Conservation (phyloP, 2,888 invertebrate genomes). For the Epistrophella euchroma region DNA sequence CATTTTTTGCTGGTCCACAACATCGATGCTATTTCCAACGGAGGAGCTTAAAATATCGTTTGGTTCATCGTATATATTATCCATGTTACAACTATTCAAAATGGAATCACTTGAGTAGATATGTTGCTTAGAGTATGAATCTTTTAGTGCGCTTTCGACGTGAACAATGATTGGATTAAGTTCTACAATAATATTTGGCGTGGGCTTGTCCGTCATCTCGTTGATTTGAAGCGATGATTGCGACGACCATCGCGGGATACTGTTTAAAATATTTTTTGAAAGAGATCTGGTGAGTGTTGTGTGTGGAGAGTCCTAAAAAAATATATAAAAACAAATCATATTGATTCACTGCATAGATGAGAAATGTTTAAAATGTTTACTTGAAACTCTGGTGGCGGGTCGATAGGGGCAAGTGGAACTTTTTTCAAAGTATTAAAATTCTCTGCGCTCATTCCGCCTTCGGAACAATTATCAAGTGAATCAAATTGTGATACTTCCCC, state of each 20-base stretch:
- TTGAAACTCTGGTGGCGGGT: constrained; percentile 94
- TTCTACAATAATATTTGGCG: constrained; percentile 72
- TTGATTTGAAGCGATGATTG: constrained; percentile 82
- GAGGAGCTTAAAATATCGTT: constrained; percentile 82
- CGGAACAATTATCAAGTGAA: constrained; percentile 89
- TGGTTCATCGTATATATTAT: constrained; percentile 84
- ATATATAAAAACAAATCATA: neutral
- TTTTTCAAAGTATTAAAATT: constrained; percentile 93
- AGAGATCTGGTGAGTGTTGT: constrained; percentile 82
- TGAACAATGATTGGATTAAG: constrained; percentile 56
- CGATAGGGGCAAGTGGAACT: constrained; percentile 89
- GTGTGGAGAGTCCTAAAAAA: constrained; percentile 81
- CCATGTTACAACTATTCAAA: constrained; percentile 80
- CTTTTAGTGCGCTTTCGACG: constrained; percentile 78
- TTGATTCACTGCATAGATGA: neutral
- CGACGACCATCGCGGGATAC: constrained; percentile 81
- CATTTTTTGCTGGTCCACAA: constrained; percentile 80
- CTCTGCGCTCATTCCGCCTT: constrained; percentile 90
- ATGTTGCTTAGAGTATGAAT: constrained; percentile 81
- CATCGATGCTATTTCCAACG: constrained; percentile 81
- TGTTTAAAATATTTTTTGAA: constrained; percentile 80
- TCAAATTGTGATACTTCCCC: constrained; percentile 92
- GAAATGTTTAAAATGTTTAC: constrained; percentile 80
- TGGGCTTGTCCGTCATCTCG: constrained; percentile 74
- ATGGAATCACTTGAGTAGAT: constrained; percentile 83